phyloP scores from a whole-genome alignment of 30 jellyfish, hydroid and myxozoan species.

The Aurelia aurita region DNA sequence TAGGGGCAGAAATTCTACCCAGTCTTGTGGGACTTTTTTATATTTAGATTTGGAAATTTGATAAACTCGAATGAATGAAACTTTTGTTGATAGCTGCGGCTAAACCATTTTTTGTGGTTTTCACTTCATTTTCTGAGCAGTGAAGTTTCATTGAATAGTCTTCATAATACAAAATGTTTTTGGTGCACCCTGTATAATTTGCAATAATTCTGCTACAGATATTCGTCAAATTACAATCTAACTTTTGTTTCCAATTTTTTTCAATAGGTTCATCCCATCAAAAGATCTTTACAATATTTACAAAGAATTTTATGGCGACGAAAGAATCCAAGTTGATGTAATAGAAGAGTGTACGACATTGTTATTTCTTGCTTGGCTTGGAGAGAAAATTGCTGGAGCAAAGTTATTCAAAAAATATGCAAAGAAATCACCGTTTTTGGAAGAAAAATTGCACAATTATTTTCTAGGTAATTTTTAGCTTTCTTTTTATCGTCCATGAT shows the following conservation, averaged over 20 bases:
- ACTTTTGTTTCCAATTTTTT: not conserved
- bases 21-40: too few relatives aligned
- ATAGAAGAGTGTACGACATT: constrained; percentile 73
- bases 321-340: constrained; percentile 50
- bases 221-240: not conserved
- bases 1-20: too few relatives aligned
- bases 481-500: not conserved
- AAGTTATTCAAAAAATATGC: constrained; percentile 63
- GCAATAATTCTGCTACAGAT: too few relatives aligned
- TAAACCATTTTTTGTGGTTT: too few relatives aligned
- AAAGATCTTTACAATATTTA: constrained; percentile 74
- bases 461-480: constrained; percentile 60
- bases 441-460: constrained; percentile 76
- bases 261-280: constrained; percentile 81
- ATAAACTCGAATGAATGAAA: too few relatives aligned
- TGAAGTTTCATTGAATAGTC: too few relatives aligned
- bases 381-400: constrained; percentile 85
- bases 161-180: too few relatives aligned
- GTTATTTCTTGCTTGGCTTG: constrained; percentile 80
- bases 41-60: too few relatives aligned
- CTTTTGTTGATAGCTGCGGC: too few relatives aligned
- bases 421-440: constrained; percentile 83
- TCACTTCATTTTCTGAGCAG: too few relatives aligned
- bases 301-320: constrained; percentile 75
- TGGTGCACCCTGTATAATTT: too few relatives aligned